phyloP scores from a whole-genome alignment of 2,888 invertebrate genomes.

The Theretra japonica region DNA sequence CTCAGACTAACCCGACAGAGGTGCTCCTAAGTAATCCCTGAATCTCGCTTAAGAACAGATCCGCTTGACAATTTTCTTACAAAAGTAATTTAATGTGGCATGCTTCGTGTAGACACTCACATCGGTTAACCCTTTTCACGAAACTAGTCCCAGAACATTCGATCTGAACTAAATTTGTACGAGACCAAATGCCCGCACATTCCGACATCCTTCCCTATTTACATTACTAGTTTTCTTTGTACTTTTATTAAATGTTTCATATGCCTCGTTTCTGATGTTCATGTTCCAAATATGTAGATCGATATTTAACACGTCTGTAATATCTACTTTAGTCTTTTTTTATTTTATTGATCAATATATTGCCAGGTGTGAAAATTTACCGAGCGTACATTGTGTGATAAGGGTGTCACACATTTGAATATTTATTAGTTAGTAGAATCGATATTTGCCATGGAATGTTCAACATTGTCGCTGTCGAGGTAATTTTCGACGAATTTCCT shows the following conservation, averaged over 20 bases:
- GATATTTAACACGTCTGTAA: background rate
- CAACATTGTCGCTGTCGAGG: background rate
- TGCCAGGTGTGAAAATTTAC: background rate
- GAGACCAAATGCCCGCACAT: constrained; percentile 76
- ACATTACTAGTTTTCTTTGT: constrained; percentile 73
- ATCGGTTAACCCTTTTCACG: constrained; percentile 77
- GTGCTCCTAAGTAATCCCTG: background rate
- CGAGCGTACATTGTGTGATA: background rate
- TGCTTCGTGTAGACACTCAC: constrained; percentile 61
- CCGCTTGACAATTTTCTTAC: constrained; percentile 58
- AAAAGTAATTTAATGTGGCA: constrained; percentile 74
- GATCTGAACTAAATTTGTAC: constrained; percentile 80
- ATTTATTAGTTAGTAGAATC: constrained; percentile 17
- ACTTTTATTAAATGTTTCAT: constrained; percentile 74
- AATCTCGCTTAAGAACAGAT: constrained; percentile 50
- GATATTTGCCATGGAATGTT: constrained; percentile 2
- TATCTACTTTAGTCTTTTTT: background rate
- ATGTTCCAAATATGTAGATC: background rate
- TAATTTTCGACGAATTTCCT: constrained; percentile 2
- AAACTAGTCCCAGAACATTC: constrained; percentile 75
- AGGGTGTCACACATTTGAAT: constrained; percentile 29
- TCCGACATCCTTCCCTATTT: constrained; percentile 75
- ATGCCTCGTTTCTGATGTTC: constrained; percentile 43
- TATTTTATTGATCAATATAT: background rate
- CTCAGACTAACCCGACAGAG: background rate